Evolutionary conservation across 1,140 invertebrate species (phyloP).

Genomic region (Leptopilina boulardi): DNA sequence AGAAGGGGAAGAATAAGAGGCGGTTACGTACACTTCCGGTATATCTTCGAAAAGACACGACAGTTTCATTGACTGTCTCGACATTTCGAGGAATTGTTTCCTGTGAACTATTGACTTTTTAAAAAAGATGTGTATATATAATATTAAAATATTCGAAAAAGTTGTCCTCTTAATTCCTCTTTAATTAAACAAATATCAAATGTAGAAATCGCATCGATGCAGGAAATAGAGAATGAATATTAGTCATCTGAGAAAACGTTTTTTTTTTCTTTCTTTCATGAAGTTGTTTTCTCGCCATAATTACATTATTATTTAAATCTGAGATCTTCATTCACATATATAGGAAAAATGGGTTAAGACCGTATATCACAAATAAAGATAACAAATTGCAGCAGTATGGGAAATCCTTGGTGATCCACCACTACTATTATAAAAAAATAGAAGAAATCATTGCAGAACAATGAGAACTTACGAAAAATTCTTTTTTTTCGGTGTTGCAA

Average conservation of each 20-base stretch:
- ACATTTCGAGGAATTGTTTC: slow-evolving; percentile 32
- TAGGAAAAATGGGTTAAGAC: slow-evolving; percentile 21
- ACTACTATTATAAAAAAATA: not conserved
- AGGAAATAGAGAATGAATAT: not conserved
- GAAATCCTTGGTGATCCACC: slow-evolving; percentile 25
- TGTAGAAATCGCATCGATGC: not conserved
- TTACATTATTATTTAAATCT: slow-evolving; percentile 20
- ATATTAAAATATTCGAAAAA: too few relatives aligned
- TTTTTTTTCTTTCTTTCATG: not conserved
- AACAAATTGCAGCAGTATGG: slow-evolving; percentile 29
- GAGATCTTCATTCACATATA: slow-evolving; percentile 23
- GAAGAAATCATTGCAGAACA: slow-evolving; percentile 33
- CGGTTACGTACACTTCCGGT: slow-evolving; percentile 59
- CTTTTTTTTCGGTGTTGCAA: not conserved
- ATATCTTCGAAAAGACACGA: slow-evolving; percentile 58
- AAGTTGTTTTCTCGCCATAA: not conserved
- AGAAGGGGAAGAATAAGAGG: slow-evolving; percentile 54
- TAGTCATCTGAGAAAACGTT: slow-evolving; percentile 15
- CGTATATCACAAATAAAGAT: slow-evolving; percentile 19
- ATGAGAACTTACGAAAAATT: slow-evolving; percentile 20
- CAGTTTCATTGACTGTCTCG: slow-evolving; percentile 53
- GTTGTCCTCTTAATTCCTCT: too few relatives aligned
- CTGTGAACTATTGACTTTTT: slow-evolving; percentile 19
- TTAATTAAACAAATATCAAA: too few relatives aligned
- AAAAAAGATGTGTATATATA: not conserved